Percentiles rank a stretch among this genome's conserved stretches.
phyloP scores from a whole-genome alignment of 2,888 invertebrate genomes.

The Ochropleura plecta region DNA sequence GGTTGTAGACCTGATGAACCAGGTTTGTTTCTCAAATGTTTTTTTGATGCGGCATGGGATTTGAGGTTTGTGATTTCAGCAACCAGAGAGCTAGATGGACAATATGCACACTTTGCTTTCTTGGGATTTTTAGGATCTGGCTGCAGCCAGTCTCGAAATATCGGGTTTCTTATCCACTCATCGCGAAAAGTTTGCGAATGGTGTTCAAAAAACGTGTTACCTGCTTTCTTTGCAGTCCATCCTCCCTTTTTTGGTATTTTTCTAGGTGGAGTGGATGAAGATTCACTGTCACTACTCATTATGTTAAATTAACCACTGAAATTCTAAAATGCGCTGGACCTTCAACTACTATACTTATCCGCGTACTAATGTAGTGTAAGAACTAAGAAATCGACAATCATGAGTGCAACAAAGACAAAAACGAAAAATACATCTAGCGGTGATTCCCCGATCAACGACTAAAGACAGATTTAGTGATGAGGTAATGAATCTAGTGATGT shows the following conservation, averaged over 20 bases:
- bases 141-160: slow-evolving; percentile 22
- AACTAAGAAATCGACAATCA: too few species aligned
- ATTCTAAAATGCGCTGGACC: too few species aligned
- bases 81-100: slow-evolving; percentile 4
- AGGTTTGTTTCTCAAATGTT: slow-evolving; percentile 22
- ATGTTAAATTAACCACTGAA: slow-evolving; percentile 15
- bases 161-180: slow-evolving; percentile 1
- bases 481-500: too few species aligned
- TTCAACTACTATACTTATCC: too few species aligned
- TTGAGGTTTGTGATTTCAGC: slow-evolving; percentile 14
- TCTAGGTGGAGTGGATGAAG: slow-evolving; percentile 17
- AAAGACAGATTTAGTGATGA: too few species aligned
- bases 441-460: too few species aligned
- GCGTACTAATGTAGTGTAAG: too few species aligned
- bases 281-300: slow-evolving; percentile 23
- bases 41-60: not conserved
- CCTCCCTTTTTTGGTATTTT: slow-evolving; percentile 11
- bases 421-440: too few species aligned
- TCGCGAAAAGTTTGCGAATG: slow-evolving; percentile 13
- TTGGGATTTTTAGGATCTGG: slow-evolving; percentile 16
- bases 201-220: slow-evolving; percentile 9
- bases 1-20: slow-evolving; percentile 15
- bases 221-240: slow-evolving; percentile 17
- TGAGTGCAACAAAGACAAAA: too few species aligned
- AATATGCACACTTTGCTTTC: slow-evolving; percentile 5